These are phyloP conservation scores for Perdita meconis DNA, from an alignment of 2,888 invertebrate species.

Conservation along the genomic window DNA sequence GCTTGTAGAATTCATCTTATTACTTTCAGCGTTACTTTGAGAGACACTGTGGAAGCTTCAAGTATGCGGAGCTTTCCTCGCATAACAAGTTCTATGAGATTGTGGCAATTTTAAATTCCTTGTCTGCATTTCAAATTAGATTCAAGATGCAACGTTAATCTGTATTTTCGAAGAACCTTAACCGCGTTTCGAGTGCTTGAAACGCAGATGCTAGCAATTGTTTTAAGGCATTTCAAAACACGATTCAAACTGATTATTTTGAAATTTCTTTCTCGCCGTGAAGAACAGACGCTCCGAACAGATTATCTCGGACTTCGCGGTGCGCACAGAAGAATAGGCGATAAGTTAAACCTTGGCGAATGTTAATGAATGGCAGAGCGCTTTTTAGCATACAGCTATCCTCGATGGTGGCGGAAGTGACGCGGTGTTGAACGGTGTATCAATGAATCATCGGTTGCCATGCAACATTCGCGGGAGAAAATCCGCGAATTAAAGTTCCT, in stretches of 20 bases:
- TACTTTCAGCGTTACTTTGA: too few species aligned
- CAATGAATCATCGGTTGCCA: conserved; percentile 23
- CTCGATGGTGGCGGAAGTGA: conserved; percentile 29
- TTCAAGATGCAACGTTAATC: too few species aligned
- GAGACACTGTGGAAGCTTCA: too few species aligned
- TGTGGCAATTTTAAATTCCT: too few species aligned
- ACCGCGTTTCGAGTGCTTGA: too few species aligned
- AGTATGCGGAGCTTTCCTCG: too few species aligned
- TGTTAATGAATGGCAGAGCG: conserved; percentile 20
- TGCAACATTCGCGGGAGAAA: background rate
- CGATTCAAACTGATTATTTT: background rate
- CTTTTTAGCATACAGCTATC: conserved; percentile 31
- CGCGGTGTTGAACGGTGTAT: background rate
- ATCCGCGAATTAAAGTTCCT: conserved; percentile 8
- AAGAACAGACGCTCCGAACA: background rate
- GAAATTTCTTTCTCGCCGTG: too few species aligned
- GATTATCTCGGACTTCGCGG: background rate
- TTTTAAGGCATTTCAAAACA: background rate
- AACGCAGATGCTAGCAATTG: too few species aligned
- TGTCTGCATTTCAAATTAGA: too few species aligned
- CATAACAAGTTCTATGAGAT: too few species aligned
- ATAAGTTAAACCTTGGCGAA: conserved; percentile 36
- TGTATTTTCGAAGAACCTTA: too few species aligned
- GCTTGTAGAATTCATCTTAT: too few species aligned
- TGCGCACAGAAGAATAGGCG: conserved; percentile 7